These are phyloP conservation scores for Gymnorhina tibicen DNA, from an alignment of 2,113 vertebrate genomes.

Conservation along the genomic window DNA sequence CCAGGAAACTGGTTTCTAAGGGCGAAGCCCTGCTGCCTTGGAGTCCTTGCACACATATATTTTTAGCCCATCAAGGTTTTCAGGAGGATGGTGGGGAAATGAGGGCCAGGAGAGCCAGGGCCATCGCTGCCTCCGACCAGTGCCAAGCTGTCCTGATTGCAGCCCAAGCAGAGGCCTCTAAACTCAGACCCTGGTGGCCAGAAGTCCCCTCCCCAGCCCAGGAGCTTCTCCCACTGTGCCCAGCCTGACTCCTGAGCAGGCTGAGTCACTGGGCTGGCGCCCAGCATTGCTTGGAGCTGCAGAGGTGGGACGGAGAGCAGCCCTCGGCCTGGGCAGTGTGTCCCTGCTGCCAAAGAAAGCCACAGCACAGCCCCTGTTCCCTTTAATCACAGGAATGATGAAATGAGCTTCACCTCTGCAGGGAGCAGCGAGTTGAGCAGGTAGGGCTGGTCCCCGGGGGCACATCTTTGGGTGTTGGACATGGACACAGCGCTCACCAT, in stretches of 20 bases:
- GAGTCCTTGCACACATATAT: not conserved
- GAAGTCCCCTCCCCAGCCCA: not conserved
- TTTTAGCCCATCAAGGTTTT: not conserved
- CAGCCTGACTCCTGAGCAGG: not conserved
- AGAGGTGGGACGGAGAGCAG: not conserved
- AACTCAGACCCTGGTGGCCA: not conserved
- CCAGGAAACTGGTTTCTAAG: not conserved
- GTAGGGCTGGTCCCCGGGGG: not conserved
- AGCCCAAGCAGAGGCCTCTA: not conserved
- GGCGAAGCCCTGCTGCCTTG: not conserved
- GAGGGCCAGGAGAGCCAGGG: not conserved
- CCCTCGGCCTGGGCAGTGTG: not conserved
- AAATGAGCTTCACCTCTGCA: not conserved
- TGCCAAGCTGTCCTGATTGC: not conserved
- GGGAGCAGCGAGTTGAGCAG: not conserved
- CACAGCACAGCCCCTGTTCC: not conserved
- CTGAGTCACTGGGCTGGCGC: not conserved
- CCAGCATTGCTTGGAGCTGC: not conserved
- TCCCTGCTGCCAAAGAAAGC: not conserved
- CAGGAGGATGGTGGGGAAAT: not conserved
- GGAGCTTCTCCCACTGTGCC: not conserved
- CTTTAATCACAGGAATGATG: not conserved
- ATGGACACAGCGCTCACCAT: not conserved
- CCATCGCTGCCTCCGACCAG: rapidly evolving
- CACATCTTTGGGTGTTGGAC: not conserved